Base-by-base conservation (phyloP, 2,797 vertebrate genomes). In the Silurus aristotelis region DNA sequence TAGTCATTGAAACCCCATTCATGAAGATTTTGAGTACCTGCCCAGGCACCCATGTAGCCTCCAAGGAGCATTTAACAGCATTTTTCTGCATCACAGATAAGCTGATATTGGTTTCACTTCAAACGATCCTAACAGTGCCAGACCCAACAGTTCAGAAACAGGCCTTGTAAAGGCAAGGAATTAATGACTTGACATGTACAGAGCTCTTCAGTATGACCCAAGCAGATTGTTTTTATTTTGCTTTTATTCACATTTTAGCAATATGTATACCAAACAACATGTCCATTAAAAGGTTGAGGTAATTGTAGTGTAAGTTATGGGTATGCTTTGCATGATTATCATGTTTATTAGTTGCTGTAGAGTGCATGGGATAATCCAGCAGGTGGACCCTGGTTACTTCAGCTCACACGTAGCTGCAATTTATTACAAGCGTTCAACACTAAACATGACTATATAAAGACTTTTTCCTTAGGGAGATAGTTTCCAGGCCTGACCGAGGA, bases 391-490 rank as follows among this genome's bases (percentile, higher is more conserved):
- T 72, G 70, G 48, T 17, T 27, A 5, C n/a, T 56, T 27, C 15
- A 7, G n/a, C 72, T 19, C 73, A 19, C 27, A 76, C 6, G 6
- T 56, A 58, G 52, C 25, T 76, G 7, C n/a, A 56, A 56, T 10
- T n/a, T 15, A 25, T 27, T 55, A 2, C 13, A 55, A 73, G 73
- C 52, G 19, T 76, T 76, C 73, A 58, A 6, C 52, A 58, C 31
- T 76, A 31, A 76, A 76, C 52, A 31, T 58, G 56, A 58, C 73
- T 58, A 76, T 76, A 58, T 56, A 56, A 67, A 67, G 64, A 67
- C 64, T 48, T 25, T 6, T 25, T 73, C 7, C n/a, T 55, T 55
- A 17, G 14, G 48, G 9, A 27, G n/a, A 56, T 56, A 55, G 55
- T 27, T 75, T 25, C n/a, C 72, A 75, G 72, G 25, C n/a, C n/a